phyloP scores from a whole-genome alignment of 2,797 vertebrate genomes.

The Lutjanus campechanus region DNA sequence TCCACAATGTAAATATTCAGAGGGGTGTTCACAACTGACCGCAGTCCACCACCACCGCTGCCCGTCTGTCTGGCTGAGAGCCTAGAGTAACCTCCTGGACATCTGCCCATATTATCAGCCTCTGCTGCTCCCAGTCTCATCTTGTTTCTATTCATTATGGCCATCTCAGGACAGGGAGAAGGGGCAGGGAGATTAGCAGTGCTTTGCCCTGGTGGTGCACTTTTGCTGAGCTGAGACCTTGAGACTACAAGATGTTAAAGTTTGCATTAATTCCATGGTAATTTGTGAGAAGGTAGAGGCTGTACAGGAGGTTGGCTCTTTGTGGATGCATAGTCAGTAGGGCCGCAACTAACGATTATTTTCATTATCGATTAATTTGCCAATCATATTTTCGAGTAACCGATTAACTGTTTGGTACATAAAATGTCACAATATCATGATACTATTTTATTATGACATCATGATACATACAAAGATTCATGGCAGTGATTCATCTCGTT shows the following conservation, averaged over 20 bases:
- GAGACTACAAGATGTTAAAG: conserved; percentile 13
- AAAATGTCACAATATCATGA: too few relatives aligned
- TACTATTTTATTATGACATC: too few relatives aligned
- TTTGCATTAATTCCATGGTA: conserved; percentile 33
- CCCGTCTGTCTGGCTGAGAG: conserved; percentile 75
- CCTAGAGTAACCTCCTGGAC: conserved; percentile 80
- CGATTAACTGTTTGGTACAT: too few relatives aligned
- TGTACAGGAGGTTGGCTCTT: neutral
- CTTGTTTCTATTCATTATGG: conserved; percentile 76
- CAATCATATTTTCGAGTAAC: too few relatives aligned
- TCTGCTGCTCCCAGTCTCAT: conserved; percentile 65
- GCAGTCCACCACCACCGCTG: conserved; percentile 64
- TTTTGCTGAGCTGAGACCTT: conserved; percentile 44
- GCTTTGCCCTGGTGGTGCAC: conserved; percentile 56
- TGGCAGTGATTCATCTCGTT: too few relatives aligned
- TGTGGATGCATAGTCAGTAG: neutral
- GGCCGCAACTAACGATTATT: too few relatives aligned
- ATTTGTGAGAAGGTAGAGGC: conserved; percentile 1
- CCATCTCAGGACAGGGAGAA: conserved; percentile 67
- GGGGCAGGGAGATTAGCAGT: conserved; percentile 58
- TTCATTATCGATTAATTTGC: too few relatives aligned
- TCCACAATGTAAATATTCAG: conserved; percentile 75
- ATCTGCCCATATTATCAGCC: conserved; percentile 77
- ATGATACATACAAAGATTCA: too few relatives aligned
- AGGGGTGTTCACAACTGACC: conserved; percentile 71